Base-by-base conservation (phyloP, 1,140 invertebrate species). In the Brachionus rotundiformis region DNA sequence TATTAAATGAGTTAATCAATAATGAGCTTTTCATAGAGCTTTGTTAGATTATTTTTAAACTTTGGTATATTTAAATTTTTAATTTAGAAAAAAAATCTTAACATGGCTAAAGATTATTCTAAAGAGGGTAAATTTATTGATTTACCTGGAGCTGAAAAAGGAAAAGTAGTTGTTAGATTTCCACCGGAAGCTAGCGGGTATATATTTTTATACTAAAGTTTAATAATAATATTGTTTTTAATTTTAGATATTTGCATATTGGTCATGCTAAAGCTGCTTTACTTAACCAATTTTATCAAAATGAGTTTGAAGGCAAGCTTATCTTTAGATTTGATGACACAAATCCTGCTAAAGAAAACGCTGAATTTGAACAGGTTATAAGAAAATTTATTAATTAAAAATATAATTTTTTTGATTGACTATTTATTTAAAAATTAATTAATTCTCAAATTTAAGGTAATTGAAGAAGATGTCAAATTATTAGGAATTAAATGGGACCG, bases 251-350 rank as follows among this genome's bases (percentile, higher is more conserved):
- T 88, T 89, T 99, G 19, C 98, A 99, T 86, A 96, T 99, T 88
- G 98, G 98, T 13, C 98, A 99, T 90, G 98, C 97, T 0, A 99
- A 99, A 89, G 98, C 98, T 63, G 97, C 97, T 31, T 90, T 99
- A 1, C 89, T 99, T 1, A 99, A 99, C 90, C 95, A 98, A 85
- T 94, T 98, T 88, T 99, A 99, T 86, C 94, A 98, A 82, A 90
- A 94, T 85, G 89, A 91, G 13, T 99, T 98, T 87, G 90, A 98
- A 85, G 98, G 98, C 0, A 93, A 94, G 86, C 90, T 99, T 0
- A 94, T 99, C 73, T 96, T 99, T 95, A 90, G 98, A 84, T 99
- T 99, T 89, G 98, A 99, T 90, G 98, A 99, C 86, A 99, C 98
- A 6, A 99, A 99, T 89, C 98, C 98, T 39, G 96, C 95, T 3